phyloP scores from a whole-genome alignment of 2,797 vertebrate species.

The Mus spretus region DNA sequence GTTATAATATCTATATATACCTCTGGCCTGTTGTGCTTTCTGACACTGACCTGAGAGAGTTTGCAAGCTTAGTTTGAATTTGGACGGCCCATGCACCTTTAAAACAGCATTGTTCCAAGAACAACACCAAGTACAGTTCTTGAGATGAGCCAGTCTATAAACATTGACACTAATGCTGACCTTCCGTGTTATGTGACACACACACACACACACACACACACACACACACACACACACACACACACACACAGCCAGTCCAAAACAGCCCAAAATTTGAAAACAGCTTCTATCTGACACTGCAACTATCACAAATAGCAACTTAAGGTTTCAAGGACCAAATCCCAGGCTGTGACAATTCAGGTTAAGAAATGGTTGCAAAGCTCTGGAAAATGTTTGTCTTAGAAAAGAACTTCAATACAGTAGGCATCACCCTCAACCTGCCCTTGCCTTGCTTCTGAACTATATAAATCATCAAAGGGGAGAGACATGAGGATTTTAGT shows the following conservation, averaged over 20 bases:
- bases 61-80: background rate
- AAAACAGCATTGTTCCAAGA: background rate
- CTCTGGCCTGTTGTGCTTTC: background rate
- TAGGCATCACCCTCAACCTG: background rate
- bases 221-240: background rate
- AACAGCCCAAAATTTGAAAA: background rate
- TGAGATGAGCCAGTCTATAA: background rate
- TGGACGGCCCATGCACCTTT: accelerated
- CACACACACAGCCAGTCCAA: background rate
- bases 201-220: background rate
- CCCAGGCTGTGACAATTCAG: background rate
- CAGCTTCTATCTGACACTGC: background rate
- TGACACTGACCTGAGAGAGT: background rate
- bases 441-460: slow-evolving; percentile 86
- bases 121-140: accelerated
- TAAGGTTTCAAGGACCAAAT: background rate
- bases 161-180: background rate
- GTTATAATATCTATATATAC: accelerated
- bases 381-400: slow-evolving; percentile 22
- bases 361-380: background rate
- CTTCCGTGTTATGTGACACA: background rate
- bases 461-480: slow-evolving; percentile 88
- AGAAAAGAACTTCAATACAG: background rate
- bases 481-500: slow-evolving; percentile 82
- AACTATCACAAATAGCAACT: background rate